Conservation (phyloP, 2,888 invertebrate genomes). For the Coelinius sp. region DNA sequence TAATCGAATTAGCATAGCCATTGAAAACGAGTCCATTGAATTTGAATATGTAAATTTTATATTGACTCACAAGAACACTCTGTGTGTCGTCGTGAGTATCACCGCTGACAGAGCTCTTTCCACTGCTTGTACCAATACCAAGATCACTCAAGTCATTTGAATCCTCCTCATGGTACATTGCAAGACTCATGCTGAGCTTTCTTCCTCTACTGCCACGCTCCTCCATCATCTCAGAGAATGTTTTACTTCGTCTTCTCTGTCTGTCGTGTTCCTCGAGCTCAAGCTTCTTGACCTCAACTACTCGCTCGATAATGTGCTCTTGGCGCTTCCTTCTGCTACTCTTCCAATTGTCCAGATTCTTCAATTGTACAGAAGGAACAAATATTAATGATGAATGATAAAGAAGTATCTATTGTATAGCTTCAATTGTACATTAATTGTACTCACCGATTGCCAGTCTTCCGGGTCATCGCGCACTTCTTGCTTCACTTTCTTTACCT, state of each 20-base stretch:
- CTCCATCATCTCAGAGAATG: slow-evolving; percentile 95
- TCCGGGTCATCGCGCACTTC: slow-evolving; percentile 87
- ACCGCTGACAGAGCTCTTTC: slow-evolving; percentile 68
- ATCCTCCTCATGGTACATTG: slow-evolving; percentile 86
- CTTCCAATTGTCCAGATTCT: slow-evolving; percentile 96
- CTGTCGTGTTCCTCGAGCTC: slow-evolving; percentile 84
- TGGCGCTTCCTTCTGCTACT: slow-evolving; percentile 92
- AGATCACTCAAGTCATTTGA: slow-evolving; percentile 88
- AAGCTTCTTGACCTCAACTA: slow-evolving; percentile 89
- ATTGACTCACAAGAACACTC: slow-evolving; percentile 63
- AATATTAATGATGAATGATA: background rate
- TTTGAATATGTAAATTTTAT: background rate
- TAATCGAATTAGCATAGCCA: slow-evolving; percentile 10
- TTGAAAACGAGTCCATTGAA: slow-evolving; percentile 9
- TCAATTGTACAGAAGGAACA: slow-evolving; percentile 44
- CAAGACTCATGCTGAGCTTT: slow-evolving; percentile 75
- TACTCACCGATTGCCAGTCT: slow-evolving; percentile 91
- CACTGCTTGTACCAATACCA: slow-evolving; percentile 76
- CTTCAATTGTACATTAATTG: background rate
- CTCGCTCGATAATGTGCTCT: slow-evolving; percentile 90
- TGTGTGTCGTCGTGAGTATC: slow-evolving; percentile 67
- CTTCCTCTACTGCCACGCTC: slow-evolving; percentile 79
- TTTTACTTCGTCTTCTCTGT: slow-evolving; percentile 86
- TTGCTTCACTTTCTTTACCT: slow-evolving; percentile 86
- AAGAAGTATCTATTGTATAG: background rate